Percentiles rank a stretch among this genome's conserved stretches.
Conservation (phyloP, 1,140 invertebrate genomes). For the Lepidotrigona ventralis region DNA sequence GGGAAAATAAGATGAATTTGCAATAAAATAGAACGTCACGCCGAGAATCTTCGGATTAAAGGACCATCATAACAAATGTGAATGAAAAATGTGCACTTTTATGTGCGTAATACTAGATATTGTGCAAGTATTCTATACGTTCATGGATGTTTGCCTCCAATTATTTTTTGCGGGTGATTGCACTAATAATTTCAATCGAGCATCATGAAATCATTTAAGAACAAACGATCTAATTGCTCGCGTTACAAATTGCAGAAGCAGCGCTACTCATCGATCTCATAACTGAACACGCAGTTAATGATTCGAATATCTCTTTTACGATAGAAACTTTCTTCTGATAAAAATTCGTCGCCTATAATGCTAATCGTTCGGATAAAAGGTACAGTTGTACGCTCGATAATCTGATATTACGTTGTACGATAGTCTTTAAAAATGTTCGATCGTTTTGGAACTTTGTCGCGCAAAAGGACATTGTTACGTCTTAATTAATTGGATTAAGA, state of each 20-base stretch:
- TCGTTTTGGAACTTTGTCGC: neutral
- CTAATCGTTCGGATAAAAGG: too few species aligned
- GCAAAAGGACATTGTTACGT: neutral
- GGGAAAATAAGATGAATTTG: neutral
- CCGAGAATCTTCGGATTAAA: neutral
- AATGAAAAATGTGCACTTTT: neutral
- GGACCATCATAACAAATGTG: neutral
- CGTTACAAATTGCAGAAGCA: slow-evolving; percentile 45
- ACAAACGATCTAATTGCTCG: slow-evolving; percentile 26
- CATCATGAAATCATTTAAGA: slow-evolving; percentile 24
- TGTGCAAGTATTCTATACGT: slow-evolving; percentile 41
- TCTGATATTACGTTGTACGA: neutral
- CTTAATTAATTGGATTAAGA: neutral
- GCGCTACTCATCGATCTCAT: neutral
- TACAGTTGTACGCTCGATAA: neutral
- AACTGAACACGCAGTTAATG: slow-evolving; percentile 5
- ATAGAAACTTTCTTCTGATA: neutral
- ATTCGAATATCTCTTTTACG: slow-evolving; percentile 3
- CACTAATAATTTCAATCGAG: slow-evolving; percentile 33
- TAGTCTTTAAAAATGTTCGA: neutral
- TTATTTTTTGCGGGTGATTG: slow-evolving; percentile 30
- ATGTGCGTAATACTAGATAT: slow-evolving; percentile 12
- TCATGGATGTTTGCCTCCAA: slow-evolving; percentile 20
- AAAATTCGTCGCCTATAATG: too few species aligned
- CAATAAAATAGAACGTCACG: neutral